Evolutionary conservation across 1,140 invertebrate species (phyloP), one percentile per base, ranked within the genome.

Genomic region (Diorhabda sublineata): DNA sequence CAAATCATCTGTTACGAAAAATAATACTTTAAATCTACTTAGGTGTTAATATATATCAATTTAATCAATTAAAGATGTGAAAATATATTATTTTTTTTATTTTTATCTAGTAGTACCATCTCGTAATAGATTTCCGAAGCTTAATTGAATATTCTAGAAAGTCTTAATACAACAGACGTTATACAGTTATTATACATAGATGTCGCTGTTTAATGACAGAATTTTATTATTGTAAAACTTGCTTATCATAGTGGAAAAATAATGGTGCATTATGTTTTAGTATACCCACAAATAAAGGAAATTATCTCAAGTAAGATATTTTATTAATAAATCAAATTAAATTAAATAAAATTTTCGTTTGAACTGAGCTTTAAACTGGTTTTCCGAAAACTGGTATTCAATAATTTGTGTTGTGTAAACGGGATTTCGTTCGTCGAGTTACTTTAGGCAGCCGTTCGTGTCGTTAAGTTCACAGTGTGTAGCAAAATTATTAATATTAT

Each of bases 251-350:
- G 47, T 71, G 52, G 70, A 69, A 71, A 68, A 72, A 75, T 75
- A 69, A 75, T 76, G 74, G 75, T 76, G 72, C 67, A 71, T 67
- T 70, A 71, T 75, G 71, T 75, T 75, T 71, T 74, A 45, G 69
- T 74, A 68, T 26, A 26, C 26, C 26, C 26, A 1, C 26, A 26
- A 26, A 26, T 26, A 26, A 26, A 26, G 26, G 26, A 26, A 26
- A 26, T 26, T 26, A 26, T 26, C 26, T 26, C 26, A 26, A 26
- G 26, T 26, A 26, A 26, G 26, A 26, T 26, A 26, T 26, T 26
- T 26, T 26, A 26, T 26, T 26, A 26, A 26, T 26, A 26, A 26
- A 26, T 26, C 26, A 26, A 26, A 26, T 26, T 26, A 26, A 26
- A 26, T 26, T 26, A 26, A 26, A 26, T 26, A 26, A 26, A 26